Base-by-base conservation (phyloP, 92 coral and sea anemone genomes). In the Ricordea florida region DNA sequence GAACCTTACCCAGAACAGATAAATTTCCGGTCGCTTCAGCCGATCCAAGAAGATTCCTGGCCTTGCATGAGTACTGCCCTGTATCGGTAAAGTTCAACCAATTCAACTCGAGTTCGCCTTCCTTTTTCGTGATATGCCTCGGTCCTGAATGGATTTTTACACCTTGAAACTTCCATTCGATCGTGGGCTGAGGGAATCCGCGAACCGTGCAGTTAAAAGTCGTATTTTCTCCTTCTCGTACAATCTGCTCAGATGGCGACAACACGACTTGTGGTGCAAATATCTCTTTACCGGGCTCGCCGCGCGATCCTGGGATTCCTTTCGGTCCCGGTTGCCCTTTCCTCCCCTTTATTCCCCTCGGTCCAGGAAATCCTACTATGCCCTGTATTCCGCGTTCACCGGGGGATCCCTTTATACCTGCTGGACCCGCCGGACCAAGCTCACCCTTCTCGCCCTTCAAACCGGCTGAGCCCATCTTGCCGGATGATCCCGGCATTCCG, bases 251-350 rank as follows among this genome's bases (percentile, higher is more conserved):
- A 27, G 1, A 23, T 43, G 70, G 70, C 15, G 29, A 21, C 44
- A 42, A 24, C 17, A 15, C 18, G 4, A 18, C 53, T 26, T 27
- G 9, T n/a, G 70, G 70, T 4, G 48, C 33, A 9, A 38, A 42
- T 7, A 62, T 26, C 25, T 32, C 10, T 6, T 26, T 25, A 13
- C 69, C 69, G n/a, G 52, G 70, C 28, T 14, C 13, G 13, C 70
- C 70, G 1, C 35, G 70, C 2, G 70, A 53, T 25, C 70, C 70
- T 9, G 37, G 70, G 4, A 43, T 27, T 4, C 70, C 70, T 16
- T 4, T 42, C 5, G 36, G 10, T 9, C 70, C 70, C 8, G 53
- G 24, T 22, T 3, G 27, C 0, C 70, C 70, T 5, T n/a, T 63
- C 0, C 29, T 27, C 18, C 70, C 70, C 10, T 42, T 63, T 15